These are phyloP conservation scores for Machimus rusticus DNA, from an alignment of 2,888 invertebrate species.

Conservation along the genomic window DNA sequence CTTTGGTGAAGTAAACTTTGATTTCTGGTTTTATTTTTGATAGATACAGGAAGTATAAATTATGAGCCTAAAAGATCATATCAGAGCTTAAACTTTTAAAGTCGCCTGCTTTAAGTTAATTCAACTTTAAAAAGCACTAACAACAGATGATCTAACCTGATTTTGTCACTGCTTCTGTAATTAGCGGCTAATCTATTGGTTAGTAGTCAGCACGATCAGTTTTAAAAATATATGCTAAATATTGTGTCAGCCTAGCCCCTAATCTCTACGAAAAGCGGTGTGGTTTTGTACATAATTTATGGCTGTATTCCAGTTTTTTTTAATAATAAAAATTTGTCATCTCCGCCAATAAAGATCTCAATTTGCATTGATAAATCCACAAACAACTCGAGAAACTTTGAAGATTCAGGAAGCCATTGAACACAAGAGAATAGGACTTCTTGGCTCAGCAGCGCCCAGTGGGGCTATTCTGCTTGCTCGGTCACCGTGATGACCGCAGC, in stretches of 20 bases:
- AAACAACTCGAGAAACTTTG: background rate
- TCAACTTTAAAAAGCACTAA: background rate
- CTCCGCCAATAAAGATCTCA: background rate
- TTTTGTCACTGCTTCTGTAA: background rate
- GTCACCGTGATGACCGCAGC: background rate
- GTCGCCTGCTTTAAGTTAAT: background rate
- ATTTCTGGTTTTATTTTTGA: background rate
- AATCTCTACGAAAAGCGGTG: background rate
- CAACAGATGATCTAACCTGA: background rate
- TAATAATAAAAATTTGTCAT: background rate
- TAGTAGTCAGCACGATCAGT: background rate
- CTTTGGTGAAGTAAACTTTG: background rate
- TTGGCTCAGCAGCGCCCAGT: background rate
- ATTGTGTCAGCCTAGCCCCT: background rate
- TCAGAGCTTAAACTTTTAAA: background rate
- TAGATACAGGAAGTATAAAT: background rate
- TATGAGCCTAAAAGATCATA: background rate
- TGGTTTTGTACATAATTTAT: background rate
- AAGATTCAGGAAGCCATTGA: background rate
- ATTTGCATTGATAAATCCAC: background rate
- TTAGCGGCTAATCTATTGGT: background rate
- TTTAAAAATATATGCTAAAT: background rate
- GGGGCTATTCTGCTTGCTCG: background rate
- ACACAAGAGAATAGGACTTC: background rate
- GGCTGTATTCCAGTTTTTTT: background rate